Percentiles rank a stretch among this genome's conserved stretches.
Evolutionary conservation across 2,888 invertebrate species (phyloP).

Genomic region (Aspidiotus destructor): DNA sequence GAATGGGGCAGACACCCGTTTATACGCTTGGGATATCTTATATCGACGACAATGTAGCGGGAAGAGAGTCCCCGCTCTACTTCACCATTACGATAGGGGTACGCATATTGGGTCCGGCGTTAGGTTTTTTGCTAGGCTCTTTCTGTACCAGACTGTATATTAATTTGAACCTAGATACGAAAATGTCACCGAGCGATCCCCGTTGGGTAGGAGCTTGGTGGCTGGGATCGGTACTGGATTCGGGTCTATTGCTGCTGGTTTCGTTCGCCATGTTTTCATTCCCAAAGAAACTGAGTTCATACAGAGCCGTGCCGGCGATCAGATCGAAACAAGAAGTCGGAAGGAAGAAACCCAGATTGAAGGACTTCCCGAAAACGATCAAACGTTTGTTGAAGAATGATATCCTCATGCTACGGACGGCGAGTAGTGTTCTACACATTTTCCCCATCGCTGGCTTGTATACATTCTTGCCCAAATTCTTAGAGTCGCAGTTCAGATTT

Average conservation of each 20-base stretch:
- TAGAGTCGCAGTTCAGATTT: conserved; percentile 83
- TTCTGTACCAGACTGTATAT: conserved; percentile 80
- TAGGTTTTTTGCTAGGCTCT: conserved; percentile 82
- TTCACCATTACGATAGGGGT: conserved; percentile 90
- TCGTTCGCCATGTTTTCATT: conserved; percentile 85
- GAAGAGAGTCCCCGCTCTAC: conserved; percentile 82
- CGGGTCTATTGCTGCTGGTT: conserved; percentile 69
- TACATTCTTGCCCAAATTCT: conserved; percentile 85
- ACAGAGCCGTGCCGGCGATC: conserved; percentile 36
- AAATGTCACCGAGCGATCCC: conserved; percentile 67
- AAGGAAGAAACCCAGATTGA: conserved; percentile 45
- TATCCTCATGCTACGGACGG: conserved; percentile 82
- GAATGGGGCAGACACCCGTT: conserved; percentile 86
- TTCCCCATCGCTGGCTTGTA: conserved; percentile 85
- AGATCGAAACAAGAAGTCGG: conserved; percentile 10
- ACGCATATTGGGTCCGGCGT: conserved; percentile 78
- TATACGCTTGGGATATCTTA: conserved; percentile 87
- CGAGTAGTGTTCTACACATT: conserved; percentile 79
- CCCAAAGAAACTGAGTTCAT: conserved; percentile 57
- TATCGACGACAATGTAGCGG: conserved; percentile 87
- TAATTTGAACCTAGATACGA: conserved; percentile 62
- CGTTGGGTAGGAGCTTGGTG: conserved; percentile 97
- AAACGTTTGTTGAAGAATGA: conserved; percentile 76
- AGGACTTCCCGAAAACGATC: conserved; percentile 66
- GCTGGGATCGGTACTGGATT: conserved; percentile 81